Percentiles rank a stretch among this genome's conserved stretches.
Conservation (phyloP, 2,113 vertebrate species). For the Halcyon senegalensis region DNA sequence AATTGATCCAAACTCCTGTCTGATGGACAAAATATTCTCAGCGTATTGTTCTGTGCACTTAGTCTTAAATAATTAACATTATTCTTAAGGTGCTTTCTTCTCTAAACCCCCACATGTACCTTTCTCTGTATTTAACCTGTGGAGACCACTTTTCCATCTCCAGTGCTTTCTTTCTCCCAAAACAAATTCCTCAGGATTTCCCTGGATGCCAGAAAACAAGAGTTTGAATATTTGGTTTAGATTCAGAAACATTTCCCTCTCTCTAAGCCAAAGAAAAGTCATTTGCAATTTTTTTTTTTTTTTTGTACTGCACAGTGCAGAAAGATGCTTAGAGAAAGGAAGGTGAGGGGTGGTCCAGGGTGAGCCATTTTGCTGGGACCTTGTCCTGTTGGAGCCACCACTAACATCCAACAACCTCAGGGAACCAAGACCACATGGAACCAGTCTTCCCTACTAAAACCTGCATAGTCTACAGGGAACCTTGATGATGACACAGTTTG, state of each 20-base stretch:
- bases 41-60: neutral
- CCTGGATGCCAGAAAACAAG: neutral
- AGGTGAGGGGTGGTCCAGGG: fast-evolving
- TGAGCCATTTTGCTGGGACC: fast-evolving
- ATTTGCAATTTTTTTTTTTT: neutral
- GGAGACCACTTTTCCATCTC: neutral
- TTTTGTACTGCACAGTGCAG: fast-evolving
- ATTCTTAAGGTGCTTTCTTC: neutral
- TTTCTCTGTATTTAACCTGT: neutral
- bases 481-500: fast-evolving
- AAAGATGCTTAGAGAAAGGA: neutral
- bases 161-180: neutral
- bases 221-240: neutral
- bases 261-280: neutral
- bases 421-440: neutral
- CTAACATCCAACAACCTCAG: neutral
- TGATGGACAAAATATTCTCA: neutral
- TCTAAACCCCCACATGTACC: neutral
- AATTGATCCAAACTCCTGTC: neutral
- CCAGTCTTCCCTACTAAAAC: neutral
- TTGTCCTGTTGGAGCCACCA: neutral
- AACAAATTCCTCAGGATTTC: neutral
- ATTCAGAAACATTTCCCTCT: neutral
- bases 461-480: neutral
- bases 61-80: neutral